Percentiles rank a stretch among this genome's conserved stretches.
Evolutionary conservation across 2,888 invertebrate genomes (phyloP).

Genomic region (Temnothorax rugatulus): DNA sequence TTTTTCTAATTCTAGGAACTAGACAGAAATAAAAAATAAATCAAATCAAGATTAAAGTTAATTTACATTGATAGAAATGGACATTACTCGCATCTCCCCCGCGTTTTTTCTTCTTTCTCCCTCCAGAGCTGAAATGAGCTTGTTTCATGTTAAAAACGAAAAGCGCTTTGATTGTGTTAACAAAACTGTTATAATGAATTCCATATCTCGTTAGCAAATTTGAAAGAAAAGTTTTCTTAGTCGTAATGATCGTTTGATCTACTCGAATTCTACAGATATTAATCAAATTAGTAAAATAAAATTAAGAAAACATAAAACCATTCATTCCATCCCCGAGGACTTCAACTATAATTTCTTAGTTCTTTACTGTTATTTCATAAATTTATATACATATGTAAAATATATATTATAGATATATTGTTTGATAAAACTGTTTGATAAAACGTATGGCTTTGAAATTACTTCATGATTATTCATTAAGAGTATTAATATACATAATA

Average conservation of each 20-base stretch:
- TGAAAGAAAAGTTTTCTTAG: not conserved
- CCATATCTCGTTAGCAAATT: not conserved
- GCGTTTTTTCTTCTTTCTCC: not conserved
- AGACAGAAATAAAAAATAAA: not conserved
- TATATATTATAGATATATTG: not conserved
- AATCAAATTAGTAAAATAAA: not conserved
- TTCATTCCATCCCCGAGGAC: not conserved
- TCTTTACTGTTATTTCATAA: not conserved
- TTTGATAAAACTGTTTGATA: not conserved
- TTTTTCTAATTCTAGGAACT: not conserved
- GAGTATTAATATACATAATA: not conserved
- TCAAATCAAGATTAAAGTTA: not conserved
- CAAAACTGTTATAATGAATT: not conserved
- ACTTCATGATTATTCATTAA: not conserved
- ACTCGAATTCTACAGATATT: not conserved
- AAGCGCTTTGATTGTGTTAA: not conserved
- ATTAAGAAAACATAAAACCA: not conserved
- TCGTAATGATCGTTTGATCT: not conserved
- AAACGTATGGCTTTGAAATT: not conserved
- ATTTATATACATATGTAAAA: not conserved
- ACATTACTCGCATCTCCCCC: too few species aligned
- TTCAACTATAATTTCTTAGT: not conserved
- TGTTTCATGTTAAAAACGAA: not conserved
- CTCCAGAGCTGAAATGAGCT: not conserved
- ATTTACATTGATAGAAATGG: not conserved